Conservation (phyloP, 2,797 vertebrate species). For the Smutsia gigantea region DNA sequence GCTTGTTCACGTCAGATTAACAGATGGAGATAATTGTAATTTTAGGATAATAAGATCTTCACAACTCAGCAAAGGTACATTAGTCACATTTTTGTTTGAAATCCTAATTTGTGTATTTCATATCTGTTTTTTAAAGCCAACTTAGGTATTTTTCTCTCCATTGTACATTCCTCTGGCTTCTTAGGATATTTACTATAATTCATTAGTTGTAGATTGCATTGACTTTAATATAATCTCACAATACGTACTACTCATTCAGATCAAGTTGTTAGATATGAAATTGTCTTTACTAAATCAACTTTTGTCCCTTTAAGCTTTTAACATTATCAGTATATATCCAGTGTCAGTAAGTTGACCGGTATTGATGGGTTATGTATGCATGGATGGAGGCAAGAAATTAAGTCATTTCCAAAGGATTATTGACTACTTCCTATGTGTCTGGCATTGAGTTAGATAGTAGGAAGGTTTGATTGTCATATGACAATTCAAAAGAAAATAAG, state of each 20-base stretch:
- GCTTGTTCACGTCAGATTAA: conserved; percentile 69
- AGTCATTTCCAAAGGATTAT: background rate
- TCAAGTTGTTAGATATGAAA: conserved; percentile 2
- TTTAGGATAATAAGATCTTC: conserved; percentile 45
- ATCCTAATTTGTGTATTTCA: conserved; percentile 29
- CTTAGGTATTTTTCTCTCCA: conserved; percentile 55
- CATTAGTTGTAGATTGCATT: conserved; percentile 41
- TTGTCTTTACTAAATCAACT: conserved; percentile 38
- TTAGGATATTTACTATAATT: conserved; percentile 54
- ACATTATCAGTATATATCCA: background rate
- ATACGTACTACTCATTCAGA: background rate
- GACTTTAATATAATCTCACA: conserved; percentile 22
- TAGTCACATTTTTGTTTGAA: conserved; percentile 24
- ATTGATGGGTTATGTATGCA: background rate
- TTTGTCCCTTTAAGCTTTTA: conserved; percentile 7
- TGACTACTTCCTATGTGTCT: background rate
- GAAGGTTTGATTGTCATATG: conserved; percentile 2
- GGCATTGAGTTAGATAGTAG: background rate
- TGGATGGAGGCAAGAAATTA: conserved; percentile 3
- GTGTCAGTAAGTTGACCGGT: background rate
- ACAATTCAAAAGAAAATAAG: conserved; percentile 49
- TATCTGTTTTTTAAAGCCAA: conserved; percentile 60
- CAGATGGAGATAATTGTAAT: conserved; percentile 66
- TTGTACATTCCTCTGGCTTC: background rate
- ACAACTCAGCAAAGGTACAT: conserved; percentile 28